phyloP scores from a whole-genome alignment of 2,797 vertebrate genomes.

The Somateria mollissima region DNA sequence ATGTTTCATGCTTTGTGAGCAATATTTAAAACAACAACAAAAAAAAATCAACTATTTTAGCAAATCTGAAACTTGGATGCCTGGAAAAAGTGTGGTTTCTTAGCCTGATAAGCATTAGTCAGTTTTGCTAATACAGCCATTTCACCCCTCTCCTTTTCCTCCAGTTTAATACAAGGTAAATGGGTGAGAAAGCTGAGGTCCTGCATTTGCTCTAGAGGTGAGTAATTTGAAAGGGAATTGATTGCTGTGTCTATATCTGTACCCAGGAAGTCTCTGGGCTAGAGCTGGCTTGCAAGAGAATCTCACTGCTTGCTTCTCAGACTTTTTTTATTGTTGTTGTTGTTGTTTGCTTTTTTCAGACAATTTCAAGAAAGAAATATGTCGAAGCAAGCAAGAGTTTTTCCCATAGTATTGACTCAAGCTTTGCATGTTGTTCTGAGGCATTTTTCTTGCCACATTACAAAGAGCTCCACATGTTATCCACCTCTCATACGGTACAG shows the following conservation, averaged over 20 bases:
- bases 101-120: neutral
- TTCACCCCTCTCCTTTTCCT: neutral
- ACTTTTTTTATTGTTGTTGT: neutral
- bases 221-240: neutral
- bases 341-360: neutral
- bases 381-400: neutral
- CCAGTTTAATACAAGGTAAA: neutral
- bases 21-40: neutral
- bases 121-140: neutral
- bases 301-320: neutral
- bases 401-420: neutral
- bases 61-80: neutral
- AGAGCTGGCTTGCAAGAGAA: neutral
- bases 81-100: neutral
- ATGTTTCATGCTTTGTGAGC: constrained; percentile 33
- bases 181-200: neutral
- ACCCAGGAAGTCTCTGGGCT: neutral
- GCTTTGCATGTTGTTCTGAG: neutral
- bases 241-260: neutral
- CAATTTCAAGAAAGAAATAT: neutral
- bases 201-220: neutral
- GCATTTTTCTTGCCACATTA: neutral
- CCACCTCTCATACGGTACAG: neutral
- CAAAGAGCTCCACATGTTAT: neutral
- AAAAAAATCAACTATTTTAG: neutral